phyloP scores from a whole-genome alignment of 2,113 vertebrate genomes.

The Narcine bancroftii region DNA sequence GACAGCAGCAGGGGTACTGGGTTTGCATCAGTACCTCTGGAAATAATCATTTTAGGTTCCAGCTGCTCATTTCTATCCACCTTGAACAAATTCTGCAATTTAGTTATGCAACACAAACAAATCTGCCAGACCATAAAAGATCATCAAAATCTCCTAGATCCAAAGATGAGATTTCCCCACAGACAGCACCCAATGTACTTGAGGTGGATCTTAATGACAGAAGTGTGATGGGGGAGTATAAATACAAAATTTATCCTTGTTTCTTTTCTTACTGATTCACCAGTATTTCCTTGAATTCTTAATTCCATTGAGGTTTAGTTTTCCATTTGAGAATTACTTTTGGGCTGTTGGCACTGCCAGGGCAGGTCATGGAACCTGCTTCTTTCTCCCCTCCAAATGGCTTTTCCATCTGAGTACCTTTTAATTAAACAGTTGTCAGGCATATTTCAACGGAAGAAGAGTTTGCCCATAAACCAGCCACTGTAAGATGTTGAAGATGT shows the following conservation, averaged over 20 bases:
- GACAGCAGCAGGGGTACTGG: background rate
- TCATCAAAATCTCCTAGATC: no score
- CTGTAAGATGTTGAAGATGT: conserved; percentile 38
- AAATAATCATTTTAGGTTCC: background rate
- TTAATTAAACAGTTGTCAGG: conserved; percentile 51
- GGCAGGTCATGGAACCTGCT: background rate
- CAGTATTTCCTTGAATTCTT: no score
- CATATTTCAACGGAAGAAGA: background rate
- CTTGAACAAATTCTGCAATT: background rate
- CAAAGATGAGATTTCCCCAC: background rate
- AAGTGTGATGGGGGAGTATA: background rate
- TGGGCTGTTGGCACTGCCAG: background rate
- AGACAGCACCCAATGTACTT: background rate
- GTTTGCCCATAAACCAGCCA: conserved; percentile 46
- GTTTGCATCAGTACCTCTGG: background rate
- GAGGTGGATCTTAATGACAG: background rate
- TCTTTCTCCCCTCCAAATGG: background rate
- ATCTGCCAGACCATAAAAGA: background rate
- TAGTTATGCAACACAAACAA: background rate
- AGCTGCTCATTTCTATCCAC: background rate
- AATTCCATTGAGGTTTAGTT: background rate
- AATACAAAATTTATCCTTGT: background rate
- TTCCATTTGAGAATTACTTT: background rate
- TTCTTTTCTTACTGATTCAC: background rate
- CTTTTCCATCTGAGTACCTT: conserved; percentile 40